Conservation (phyloP, 2,113 vertebrate species). For the Sphaerodactylus townsendi region DNA sequence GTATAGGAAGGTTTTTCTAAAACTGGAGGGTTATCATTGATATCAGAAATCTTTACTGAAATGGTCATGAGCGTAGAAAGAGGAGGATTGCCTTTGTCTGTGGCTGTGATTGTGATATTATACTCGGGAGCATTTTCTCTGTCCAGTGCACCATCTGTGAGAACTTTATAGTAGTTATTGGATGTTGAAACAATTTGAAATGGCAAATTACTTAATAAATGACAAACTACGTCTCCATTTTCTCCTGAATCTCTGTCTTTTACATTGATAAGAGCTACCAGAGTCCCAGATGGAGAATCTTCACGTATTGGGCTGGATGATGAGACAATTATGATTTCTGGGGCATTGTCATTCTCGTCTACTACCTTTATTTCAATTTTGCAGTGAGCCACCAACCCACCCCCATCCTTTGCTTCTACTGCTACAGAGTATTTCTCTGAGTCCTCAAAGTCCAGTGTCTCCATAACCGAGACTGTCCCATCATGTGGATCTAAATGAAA, state of each 20-base stretch:
- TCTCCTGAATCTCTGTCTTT: constrained; percentile 62
- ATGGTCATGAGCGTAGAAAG: constrained; percentile 2
- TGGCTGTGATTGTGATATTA: constrained; percentile 19
- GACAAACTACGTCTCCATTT: constrained; percentile 57
- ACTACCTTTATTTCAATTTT: constrained; percentile 70
- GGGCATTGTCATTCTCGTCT: constrained; percentile 77
- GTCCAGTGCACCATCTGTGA: not conserved
- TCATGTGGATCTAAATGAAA: constrained; percentile 63
- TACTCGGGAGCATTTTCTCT: not conserved
- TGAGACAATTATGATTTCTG: constrained; percentile 61
- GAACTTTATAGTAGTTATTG: constrained; percentile 6
- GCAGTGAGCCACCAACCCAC: constrained; percentile 67
- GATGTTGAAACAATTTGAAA: constrained; percentile 56
- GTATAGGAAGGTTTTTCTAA: constrained; percentile 2
- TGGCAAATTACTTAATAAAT: constrained; percentile 37
- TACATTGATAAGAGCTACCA: constrained; percentile 56
- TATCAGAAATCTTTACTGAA: not conserved
- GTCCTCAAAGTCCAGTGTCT: constrained; percentile 72
- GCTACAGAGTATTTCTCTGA: constrained; percentile 64
- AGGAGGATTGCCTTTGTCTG: constrained; percentile 5
- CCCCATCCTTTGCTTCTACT: constrained; percentile 72
- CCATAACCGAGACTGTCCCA: constrained; percentile 67
- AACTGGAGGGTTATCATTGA: constrained; percentile 10
- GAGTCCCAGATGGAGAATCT: constrained; percentile 49
- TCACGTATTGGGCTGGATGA: constrained; percentile 53